Base-by-base conservation (phyloP, 1,140 invertebrate species). In the Zaprionus davidi region DNA sequence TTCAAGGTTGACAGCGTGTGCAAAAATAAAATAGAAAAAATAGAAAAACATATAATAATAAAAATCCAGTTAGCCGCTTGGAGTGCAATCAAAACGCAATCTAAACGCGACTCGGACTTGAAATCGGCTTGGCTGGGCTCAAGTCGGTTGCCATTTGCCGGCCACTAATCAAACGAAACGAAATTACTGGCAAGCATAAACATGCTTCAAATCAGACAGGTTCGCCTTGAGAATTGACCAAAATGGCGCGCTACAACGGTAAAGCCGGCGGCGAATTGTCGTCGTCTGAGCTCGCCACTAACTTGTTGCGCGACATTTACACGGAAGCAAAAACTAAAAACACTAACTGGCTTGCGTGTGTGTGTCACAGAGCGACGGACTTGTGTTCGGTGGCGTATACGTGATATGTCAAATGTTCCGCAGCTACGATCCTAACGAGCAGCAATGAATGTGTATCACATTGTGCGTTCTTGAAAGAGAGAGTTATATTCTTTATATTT, bases 101-200 rank as follows among this genome's bases (percentile, higher is more conserved):
- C 56, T 55, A 71, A 71, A 56, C 36, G 34, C 59, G 22, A 55
- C n/a, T 44, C 71, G 31, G 51, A 53, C 17, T 26, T 22, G 49
- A 2, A 26, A n/a, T 28, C 26, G n/a, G 12, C 9, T 34, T 34
- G 31, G 41, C 41, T 11, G 9, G 41, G 41, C 24, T 53, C 78
- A 67, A 85, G 81, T 88, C 85, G 85, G 79, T 72, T 90, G 85
- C 85, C 84, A 88, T 88, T 84, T 85, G 85, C 85, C 75, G 84
- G 85, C 84, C 81, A 87, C 84, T 90, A 87, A 87, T 87, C 85
- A 87, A 90, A 90, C 78, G 85, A 73, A 88, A 84, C 85, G 78
- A 90, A 87, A 87, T 87, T 84, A 34, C 59, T 71, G 38, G 68
- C 85, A 68, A 87, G 70, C 75, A 84, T 84, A 90, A 90, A 84